Conservation (phyloP, 2,797 vertebrate species). For the Spinus pinus region DNA sequence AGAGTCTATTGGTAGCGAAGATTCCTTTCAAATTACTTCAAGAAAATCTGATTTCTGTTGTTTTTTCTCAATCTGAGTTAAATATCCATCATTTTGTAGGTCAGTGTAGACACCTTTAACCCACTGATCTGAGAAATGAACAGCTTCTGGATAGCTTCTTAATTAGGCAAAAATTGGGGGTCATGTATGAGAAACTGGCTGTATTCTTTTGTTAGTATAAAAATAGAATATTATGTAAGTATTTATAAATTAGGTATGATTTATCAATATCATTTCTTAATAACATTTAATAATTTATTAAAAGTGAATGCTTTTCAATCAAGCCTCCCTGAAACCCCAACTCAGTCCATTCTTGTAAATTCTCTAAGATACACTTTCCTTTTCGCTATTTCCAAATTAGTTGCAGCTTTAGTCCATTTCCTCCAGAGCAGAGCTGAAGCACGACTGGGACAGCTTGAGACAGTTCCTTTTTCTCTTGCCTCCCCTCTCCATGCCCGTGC, state of each 20-base stretch:
- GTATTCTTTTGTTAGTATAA: neutral
- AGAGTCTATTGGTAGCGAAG: neutral
- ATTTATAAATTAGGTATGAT: neutral
- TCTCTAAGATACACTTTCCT: neutral
- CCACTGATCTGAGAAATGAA: neutral
- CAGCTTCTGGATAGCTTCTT: neutral
- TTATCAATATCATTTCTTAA: neutral
- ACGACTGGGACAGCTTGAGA: neutral
- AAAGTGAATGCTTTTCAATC: neutral
- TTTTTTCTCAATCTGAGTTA: neutral
- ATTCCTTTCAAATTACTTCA: neutral
- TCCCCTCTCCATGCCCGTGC: rapidly evolving
- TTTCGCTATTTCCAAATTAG: neutral
- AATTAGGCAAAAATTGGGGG: neutral
- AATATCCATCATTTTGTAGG: neutral
- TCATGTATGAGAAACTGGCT: neutral
- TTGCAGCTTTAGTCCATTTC: neutral
- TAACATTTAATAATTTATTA: neutral
- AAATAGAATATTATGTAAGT: neutral
- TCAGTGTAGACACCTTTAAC: neutral
- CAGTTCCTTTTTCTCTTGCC: neutral
- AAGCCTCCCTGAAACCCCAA: neutral
- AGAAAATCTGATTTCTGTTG: neutral
- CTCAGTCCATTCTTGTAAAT: neutral
- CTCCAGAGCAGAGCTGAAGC: neutral